Evolutionary conservation across 2,797 vertebrate species (phyloP), one percentile per base, ranked within the genome.

Genomic region (Tadarida brasiliensis): DNA sequence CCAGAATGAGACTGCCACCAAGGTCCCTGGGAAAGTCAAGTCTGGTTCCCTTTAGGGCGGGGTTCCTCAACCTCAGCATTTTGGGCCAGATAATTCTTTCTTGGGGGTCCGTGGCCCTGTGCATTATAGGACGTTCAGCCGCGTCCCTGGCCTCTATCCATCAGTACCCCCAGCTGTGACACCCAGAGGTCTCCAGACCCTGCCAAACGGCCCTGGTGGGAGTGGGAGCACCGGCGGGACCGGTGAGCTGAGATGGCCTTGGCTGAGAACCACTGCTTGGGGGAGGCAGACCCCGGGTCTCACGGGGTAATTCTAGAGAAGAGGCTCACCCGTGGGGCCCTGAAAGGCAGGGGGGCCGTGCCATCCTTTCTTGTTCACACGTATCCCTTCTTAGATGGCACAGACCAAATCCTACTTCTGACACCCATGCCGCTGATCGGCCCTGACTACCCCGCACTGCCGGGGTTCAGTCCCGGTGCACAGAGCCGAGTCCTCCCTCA

Each of bases 391-490:
- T 78, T 80, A n/a, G 80, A 35, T 16, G 49, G 49, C 73, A 56
- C 15, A 61, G 80, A 85, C 56, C 20, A 5, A 16, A 71, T 44
- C 39, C 11, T 16, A 19, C 35, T n/a, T 93, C 26, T 81, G 39
- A 44, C 39, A 20, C 10, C 44, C 6, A 1, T 63, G 77, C n/a
- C 49, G 33, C 20, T 1, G 56, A 47, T 26, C 2, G 24, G n/a
- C 22, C 10, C 22, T 17, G 15, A 28, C 2, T 11, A 15, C 20
- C 57, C 0, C 24, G 24, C 5, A 2, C 6, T 7, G 39, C 39
- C 39, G 39, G 39, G 39, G 3, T 44, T 7, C 39, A 44, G 39
- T 44, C 39, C 39, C 39, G 39, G 39, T 4, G 39, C 7, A 44
- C 39, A 44, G 39, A 44, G 39, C 39, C 39, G 39, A 44, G 39